These are phyloP conservation scores for Colostygia pectinataria DNA, from an alignment of 2,888 invertebrate species.

Conservation along the genomic window DNA sequence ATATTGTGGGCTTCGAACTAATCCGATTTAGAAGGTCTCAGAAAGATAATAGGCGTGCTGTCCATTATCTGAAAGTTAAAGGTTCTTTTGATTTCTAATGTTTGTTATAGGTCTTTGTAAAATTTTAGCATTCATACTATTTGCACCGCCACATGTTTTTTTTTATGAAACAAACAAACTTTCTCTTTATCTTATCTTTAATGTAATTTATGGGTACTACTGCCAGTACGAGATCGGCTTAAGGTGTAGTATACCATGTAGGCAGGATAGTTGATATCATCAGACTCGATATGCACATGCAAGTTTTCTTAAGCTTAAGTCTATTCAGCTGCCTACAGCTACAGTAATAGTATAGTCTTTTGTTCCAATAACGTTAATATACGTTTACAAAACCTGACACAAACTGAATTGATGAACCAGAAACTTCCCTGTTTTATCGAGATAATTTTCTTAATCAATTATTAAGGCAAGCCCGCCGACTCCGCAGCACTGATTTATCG, in stretches of 20 bases:
- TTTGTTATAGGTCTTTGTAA: too few relatives aligned
- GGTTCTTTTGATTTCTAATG: neutral
- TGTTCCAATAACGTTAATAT: conserved; percentile 6
- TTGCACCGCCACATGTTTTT: too few relatives aligned
- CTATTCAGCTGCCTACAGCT: conserved; percentile 2
- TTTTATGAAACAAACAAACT: too few relatives aligned
- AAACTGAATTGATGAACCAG: conserved; percentile 28
- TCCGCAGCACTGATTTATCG: conserved; percentile 32
- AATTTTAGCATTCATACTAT: too few relatives aligned
- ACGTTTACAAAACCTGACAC: conserved; percentile 6
- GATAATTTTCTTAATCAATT: conserved; percentile 34
- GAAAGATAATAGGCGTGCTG: neutral
- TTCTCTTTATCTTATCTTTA: too few relatives aligned
- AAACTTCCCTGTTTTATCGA: conserved; percentile 28
- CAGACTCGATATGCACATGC: conserved; percentile 1
- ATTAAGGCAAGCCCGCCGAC: conserved; percentile 23
- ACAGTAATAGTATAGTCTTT: conserved; percentile 6
- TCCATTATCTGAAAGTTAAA: conserved; percentile 5
- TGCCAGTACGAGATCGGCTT: neutral
- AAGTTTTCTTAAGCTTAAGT: conserved; percentile 15
- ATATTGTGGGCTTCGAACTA: conserved; percentile 4
- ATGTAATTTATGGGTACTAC: neutral
- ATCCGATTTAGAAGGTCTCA: conserved; percentile 11
- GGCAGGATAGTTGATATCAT: conserved; percentile 2
- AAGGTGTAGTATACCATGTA: neutral